Percentiles rank a stretch among this genome's conserved stretches.
Evolutionary conservation across 2,797 vertebrate species (phyloP).

Genomic region (Pangasius sanitwongsei): DNA sequence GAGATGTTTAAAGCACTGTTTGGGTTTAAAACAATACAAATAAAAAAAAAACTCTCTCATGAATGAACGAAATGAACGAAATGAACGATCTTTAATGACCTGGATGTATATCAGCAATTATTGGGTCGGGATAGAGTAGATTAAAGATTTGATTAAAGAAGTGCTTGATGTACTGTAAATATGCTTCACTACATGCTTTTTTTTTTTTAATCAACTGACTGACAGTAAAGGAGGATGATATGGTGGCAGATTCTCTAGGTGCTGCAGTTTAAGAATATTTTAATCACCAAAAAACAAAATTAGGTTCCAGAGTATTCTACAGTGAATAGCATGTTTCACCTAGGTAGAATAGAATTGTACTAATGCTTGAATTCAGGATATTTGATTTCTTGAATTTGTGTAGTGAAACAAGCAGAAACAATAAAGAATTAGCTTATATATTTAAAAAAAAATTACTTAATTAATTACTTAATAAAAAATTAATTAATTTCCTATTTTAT

Average conservation of each 20-base stretch:
- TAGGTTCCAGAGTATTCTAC: background rate
- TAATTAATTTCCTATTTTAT: background rate
- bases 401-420: background rate
- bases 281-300: background rate
- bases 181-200: background rate
- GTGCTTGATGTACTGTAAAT: background rate
- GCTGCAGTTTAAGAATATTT: background rate
- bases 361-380: background rate
- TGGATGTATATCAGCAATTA: background rate
- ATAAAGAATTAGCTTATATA: background rate
- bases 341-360: background rate
- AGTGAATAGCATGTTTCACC: background rate
- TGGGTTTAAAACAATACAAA: background rate
- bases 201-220: background rate
- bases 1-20: background rate
- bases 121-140: background rate
- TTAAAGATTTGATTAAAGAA: background rate
- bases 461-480: background rate
- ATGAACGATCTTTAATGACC: background rate
- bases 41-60: background rate
- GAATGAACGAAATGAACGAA: no score
- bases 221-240: background rate
- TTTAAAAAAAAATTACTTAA: background rate
- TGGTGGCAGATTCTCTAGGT: background rate
- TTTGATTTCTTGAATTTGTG: background rate